Base-by-base conservation (phyloP, 2,888 invertebrate genomes). In the Sarcophaga subvicina region DNA sequence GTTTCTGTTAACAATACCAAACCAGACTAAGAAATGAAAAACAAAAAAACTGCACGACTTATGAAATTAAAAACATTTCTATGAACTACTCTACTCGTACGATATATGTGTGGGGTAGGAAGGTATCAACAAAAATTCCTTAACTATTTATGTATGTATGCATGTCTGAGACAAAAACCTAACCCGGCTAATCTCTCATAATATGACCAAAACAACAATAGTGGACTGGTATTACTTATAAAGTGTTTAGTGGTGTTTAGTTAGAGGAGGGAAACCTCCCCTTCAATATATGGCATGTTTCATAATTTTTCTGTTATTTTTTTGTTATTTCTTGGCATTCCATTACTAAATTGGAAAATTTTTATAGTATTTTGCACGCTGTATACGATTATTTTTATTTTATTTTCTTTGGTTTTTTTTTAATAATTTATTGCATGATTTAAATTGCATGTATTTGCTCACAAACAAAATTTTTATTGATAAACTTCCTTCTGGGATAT, bases 361-460 rank as follows among this genome's bases (percentile, higher is more conserved):
- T 63, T 76, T n/a, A 60, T 77, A 67, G 62, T 64, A 60, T 78
- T 73, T 76, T 66, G 78, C 78, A 81, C 77, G 69, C 70, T 70
- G 73, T 63, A 54, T 63, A 71, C 80, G 20, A 60, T 25, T 59
- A 17, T 59, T 59, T 45, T 70, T 71, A 12, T 71, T 70, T 25
- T 54, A 27, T 70, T 70, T 6, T 11, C 22, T 37, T 14, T 59
- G n/a, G 22, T 64, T 64, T 37, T 20, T 2, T 0, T 62, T 17
- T 59, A 0, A 2, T n/a, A 27, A 45, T 60, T 66, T 71, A 22
- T 75, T 81, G 87, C 84, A 84, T 84, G 87, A 79, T 79, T 64
- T 71, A 59, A 84, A 78, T 78, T 76, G 81, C 87, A 87, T 87
- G 87, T 79, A 47, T 60, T 76, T 69, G 75, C 84, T 60, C 5